Evolutionary conservation across 2,888 invertebrate species (phyloP).

Genomic region (Pasiphila rectangulata): DNA sequence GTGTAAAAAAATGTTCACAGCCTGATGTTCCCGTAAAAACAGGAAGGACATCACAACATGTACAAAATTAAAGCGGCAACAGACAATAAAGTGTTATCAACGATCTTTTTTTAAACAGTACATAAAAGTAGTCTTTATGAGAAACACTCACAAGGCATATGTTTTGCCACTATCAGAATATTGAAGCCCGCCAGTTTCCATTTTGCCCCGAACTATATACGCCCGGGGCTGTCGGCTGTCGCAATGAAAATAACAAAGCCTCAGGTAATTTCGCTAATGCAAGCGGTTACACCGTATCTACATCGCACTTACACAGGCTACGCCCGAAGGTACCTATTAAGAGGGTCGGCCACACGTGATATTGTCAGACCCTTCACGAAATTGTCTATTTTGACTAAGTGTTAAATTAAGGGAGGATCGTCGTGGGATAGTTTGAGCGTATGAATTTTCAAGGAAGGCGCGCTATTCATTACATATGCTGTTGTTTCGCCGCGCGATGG

Average conservation of each 20-base stretch:
- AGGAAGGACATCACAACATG: too few relatives aligned
- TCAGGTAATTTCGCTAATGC: slow-evolving; percentile 80
- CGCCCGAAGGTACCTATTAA: slow-evolving; percentile 70
- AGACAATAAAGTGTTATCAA: too few relatives aligned
- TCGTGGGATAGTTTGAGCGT: slow-evolving; percentile 40
- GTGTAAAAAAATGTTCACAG: too few relatives aligned
- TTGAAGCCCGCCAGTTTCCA: slow-evolving; percentile 35
- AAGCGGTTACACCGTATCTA: slow-evolving; percentile 76
- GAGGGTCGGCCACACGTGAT: slow-evolving; percentile 64
- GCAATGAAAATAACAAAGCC: slow-evolving; percentile 78
- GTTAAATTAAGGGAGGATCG: slow-evolving; percentile 56
- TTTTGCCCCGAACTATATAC: slow-evolving; percentile 45
- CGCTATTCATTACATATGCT: slow-evolving; percentile 17
- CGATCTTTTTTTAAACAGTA: too few relatives aligned
- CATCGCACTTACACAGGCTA: slow-evolving; percentile 67
- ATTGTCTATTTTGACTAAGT: slow-evolving; percentile 68
- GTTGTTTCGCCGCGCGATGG: slow-evolving; percentile 12
- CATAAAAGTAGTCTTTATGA: too few relatives aligned
- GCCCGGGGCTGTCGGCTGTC: slow-evolving; percentile 47
- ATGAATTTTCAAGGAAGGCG: slow-evolving; percentile 38
- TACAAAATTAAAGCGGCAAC: too few relatives aligned
- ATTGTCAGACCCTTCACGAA: slow-evolving; percentile 60
- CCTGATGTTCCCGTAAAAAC: too few relatives aligned
- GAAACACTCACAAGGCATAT: slow-evolving; percentile 26
- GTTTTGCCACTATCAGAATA: slow-evolving; percentile 32